These are phyloP conservation scores for Ceyx melanurus DNA, from an alignment of 2,113 vertebrate species.

Conservation along the genomic window DNA sequence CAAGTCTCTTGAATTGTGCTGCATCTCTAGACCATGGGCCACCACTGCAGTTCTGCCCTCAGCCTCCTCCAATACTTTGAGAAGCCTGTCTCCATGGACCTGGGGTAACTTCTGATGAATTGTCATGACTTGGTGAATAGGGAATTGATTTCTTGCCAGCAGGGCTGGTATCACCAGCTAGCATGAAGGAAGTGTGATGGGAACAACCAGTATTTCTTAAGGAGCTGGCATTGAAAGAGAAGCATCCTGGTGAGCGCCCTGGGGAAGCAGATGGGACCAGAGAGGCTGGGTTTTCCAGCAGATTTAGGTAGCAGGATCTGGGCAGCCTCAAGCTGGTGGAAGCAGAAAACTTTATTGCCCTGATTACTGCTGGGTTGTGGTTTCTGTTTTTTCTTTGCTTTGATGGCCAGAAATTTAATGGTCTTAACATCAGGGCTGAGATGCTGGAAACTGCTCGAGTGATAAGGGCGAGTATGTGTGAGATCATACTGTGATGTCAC, in stretches of 20 bases:
- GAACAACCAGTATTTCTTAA: background rate
- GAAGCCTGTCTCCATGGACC: background rate
- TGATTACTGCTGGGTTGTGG: background rate
- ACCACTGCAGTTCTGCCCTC: background rate
- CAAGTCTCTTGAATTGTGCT: background rate
- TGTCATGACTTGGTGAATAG: background rate
- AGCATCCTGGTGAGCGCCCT: background rate
- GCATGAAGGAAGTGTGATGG: background rate
- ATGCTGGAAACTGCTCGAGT: background rate
- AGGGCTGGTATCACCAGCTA: background rate
- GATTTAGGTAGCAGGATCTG: background rate
- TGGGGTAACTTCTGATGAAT: background rate
- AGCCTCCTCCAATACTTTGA: fast-evolving
- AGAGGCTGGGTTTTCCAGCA: background rate
- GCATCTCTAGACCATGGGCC: background rate
- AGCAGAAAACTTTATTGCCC: background rate
- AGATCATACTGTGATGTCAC: background rate
- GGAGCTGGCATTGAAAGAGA: background rate
- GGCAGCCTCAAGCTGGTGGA: background rate
- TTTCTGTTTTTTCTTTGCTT: background rate
- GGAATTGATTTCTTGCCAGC: background rate
- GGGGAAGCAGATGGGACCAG: fast-evolving
- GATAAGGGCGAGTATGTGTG: background rate
- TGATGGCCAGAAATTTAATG: background rate
- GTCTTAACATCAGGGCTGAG: background rate